Evolutionary conservation across 1,140 invertebrate genomes (phyloP), one percentile per base, ranked within the genome.

Genomic region (Drosophila saltans): DNA sequence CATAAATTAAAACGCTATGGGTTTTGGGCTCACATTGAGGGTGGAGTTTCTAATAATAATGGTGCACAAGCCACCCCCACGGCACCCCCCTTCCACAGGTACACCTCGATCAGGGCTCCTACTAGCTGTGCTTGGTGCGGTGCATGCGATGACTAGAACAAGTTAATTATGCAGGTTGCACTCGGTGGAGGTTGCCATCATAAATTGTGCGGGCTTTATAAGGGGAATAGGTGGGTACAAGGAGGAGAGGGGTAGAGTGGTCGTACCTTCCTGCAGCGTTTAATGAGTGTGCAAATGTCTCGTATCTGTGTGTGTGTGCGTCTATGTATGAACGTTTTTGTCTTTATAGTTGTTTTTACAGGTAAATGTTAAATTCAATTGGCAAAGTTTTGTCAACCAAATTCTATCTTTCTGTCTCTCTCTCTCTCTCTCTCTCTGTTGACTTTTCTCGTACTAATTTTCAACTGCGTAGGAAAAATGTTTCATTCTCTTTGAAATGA

Each of bases 101-200:
- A 16, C 16, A 16, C 16, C 2, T 7, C 5, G n/a, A 4, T 36
- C 33, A 4, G 33, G 3, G 1, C 7, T 21, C 33, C 9, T 21
- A 3, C 21, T 16, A 16, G 21, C 33, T 41, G 16, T 26, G n/a
- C 36, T 24, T 16, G 30, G 33, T 59, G 57, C 8, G 39, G 24
- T 66, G 67, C 78, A 75, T 75, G 67, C 75, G 57, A 66, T 39
- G 69, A 69, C 75, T 60, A 88, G 80, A 88, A 88, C 83, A 89
- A 86, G 83, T 86, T 88, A 89, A 86, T 83, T 89, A 88, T 69
- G 73, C 67, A 83, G 77, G 83, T 80, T 80, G 80, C 83, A 80
- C 69, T 43, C 70, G 74, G 79, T 26, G 45, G 24, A 52, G 45
- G 66, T 63, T 70, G 52, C 66, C 68, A 60, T 65, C 67, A 77